Evolutionary conservation across 2,888 invertebrate genomes (phyloP).

Genomic region (Mimachlamys varia): DNA sequence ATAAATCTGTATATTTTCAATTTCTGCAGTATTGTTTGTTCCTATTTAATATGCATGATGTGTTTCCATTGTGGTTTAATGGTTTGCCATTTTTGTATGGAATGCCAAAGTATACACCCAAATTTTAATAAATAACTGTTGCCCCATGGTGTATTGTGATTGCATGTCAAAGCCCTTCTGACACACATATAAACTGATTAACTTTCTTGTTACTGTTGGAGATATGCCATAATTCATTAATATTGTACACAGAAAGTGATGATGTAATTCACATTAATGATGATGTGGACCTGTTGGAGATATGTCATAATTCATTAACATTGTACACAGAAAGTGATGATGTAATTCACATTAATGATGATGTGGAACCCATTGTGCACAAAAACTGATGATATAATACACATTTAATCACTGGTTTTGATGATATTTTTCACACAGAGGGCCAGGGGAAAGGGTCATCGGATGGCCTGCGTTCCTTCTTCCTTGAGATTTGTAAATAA

Average conservation of each 20-base stretch:
- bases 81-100: not conserved
- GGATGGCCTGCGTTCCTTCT: slow-evolving; percentile 47
- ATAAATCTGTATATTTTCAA: not conserved
- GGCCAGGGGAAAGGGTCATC: slow-evolving; percentile 46
- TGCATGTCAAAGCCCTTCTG: not conserved
- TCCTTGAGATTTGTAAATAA: slow-evolving; percentile 54
- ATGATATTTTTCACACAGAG: slow-evolving; percentile 48
- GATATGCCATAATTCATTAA: no score
- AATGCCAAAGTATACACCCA: not conserved
- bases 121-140: no score
- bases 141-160: not conserved
- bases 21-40: not conserved
- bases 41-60: not conserved
- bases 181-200: not conserved
- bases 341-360: not conserved
- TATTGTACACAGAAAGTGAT: not conserved
- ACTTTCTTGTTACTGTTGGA: not conserved
- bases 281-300: not conserved
- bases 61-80: not conserved
- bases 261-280: not conserved
- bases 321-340: not conserved
- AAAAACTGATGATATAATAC: not conserved
- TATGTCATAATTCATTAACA: no score
- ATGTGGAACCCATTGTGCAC: not conserved
- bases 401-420: slow-evolving; percentile 28